Evolutionary conservation across 2,113 vertebrate genomes (phyloP).

Genomic region (Crotalus helleri): DNA sequence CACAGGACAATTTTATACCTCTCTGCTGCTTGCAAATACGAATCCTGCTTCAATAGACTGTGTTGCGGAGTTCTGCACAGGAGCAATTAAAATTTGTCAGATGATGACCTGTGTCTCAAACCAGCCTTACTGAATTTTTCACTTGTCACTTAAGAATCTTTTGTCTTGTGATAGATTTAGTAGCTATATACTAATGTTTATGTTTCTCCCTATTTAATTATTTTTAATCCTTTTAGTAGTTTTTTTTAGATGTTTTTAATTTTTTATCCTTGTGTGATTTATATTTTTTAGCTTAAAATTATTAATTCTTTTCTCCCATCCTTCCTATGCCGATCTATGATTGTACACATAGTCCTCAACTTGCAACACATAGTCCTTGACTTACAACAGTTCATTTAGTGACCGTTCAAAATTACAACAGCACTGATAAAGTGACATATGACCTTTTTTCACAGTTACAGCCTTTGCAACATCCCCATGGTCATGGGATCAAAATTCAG

Average conservation of each 20-base stretch:
- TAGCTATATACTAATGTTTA: neutral
- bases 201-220: too few species aligned
- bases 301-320: neutral
- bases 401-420: neutral
- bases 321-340: neutral
- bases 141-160: too few species aligned
- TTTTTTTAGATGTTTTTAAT: neutral
- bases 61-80: neutral
- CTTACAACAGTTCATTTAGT: neutral
- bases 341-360: neutral
- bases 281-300: neutral
- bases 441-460: neutral
- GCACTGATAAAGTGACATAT: neutral
- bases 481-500: neutral
- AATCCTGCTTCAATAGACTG: neutral
- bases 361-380: neutral
- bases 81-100: neutral
- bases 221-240: too few species aligned
- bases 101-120: too few species aligned
- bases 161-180: too few species aligned
- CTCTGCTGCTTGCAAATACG: neutral
- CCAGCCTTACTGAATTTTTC: too few species aligned
- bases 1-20: neutral
- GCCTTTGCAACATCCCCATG: too few species aligned
- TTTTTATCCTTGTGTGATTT: neutral